Evolutionary conservation across 2,113 vertebrate genomes (phyloP).

Genomic region (Psephotus haematonotus): DNA sequence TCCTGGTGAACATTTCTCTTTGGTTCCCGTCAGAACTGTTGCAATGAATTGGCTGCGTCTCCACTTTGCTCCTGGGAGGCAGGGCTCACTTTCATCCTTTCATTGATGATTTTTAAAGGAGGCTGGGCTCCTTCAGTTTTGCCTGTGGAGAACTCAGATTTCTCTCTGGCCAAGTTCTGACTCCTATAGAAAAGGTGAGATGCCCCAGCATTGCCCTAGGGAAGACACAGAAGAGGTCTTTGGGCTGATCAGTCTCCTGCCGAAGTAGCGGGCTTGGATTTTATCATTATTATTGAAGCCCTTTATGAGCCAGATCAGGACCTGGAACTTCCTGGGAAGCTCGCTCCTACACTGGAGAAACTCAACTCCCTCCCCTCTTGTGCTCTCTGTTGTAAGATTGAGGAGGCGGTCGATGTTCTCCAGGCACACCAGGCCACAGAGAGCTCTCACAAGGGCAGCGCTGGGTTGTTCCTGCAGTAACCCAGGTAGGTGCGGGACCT

Average conservation of each 20-base stretch:
- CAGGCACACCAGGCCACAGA: constrained; percentile 86
- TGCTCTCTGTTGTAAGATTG: constrained; percentile 76
- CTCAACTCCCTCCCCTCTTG: not conserved
- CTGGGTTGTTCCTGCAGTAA: constrained; percentile 12
- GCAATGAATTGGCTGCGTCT: not conserved
- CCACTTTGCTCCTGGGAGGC: not conserved
- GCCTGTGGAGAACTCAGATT: not conserved
- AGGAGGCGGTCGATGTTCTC: constrained; percentile 91
- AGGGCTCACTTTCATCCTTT: not conserved
- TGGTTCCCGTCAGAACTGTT: not conserved
- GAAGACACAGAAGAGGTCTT: not conserved
- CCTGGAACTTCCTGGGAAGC: too few relatives aligned
- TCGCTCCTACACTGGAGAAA: rapidly evolving
- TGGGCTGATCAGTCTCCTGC: not conserved
- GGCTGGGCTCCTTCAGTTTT: not conserved
- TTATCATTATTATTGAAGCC: not conserved
- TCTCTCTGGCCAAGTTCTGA: not conserved
- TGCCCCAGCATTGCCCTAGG: not conserved
- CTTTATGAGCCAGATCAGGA: not conserved
- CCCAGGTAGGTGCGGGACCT: not conserved
- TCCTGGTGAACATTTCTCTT: not conserved
- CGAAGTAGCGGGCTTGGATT: not conserved
- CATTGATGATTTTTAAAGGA: not conserved
- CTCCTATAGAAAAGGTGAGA: not conserved
- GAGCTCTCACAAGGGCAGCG: constrained; percentile 47